Evolutionary conservation across 2,888 invertebrate species (phyloP).

Genomic region (Philaethria dido): DNA sequence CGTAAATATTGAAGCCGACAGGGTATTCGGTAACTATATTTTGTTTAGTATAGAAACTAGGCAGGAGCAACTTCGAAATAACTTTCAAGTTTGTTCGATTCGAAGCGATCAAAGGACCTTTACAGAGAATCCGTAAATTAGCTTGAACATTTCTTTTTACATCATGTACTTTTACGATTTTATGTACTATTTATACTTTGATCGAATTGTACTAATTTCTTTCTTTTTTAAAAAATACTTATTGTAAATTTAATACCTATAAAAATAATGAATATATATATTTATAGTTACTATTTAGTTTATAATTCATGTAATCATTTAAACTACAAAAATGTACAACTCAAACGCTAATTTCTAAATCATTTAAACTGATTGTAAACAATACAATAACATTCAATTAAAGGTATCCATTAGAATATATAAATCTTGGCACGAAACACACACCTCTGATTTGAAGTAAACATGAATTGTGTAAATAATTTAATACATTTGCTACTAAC

Average conservation of each 20-base stretch:
- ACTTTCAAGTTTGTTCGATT: slow-evolving; percentile 33
- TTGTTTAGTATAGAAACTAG: slow-evolving; percentile 23
- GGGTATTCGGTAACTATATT: slow-evolving; percentile 19
- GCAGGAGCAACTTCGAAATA: slow-evolving; percentile 26
- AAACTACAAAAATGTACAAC: neutral
- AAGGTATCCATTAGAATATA: neutral
- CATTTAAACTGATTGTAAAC: neutral
- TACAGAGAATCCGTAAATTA: slow-evolving; percentile 30
- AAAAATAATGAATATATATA: neutral
- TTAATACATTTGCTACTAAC: slow-evolving; percentile 24
- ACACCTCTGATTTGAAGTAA: neutral
- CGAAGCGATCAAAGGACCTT: slow-evolving; percentile 34
- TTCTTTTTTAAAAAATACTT: too few relatives aligned
- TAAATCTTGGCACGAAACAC: slow-evolving; percentile 10
- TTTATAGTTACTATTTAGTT: too few relatives aligned
- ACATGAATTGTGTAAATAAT: slow-evolving; percentile 3
- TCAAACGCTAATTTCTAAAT: neutral
- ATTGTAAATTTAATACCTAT: too few relatives aligned
- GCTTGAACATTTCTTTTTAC: slow-evolving; percentile 16
- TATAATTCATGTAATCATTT: neutral
- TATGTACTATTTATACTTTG: neutral
- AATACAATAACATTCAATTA: neutral
- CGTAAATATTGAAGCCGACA: slow-evolving; percentile 17
- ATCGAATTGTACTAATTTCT: neutral
- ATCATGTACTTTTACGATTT: slow-evolving; percentile 17